These are phyloP conservation scores for Apis dorsata DNA, from an alignment of 1,140 invertebrate genomes.

Conservation along the genomic window DNA sequence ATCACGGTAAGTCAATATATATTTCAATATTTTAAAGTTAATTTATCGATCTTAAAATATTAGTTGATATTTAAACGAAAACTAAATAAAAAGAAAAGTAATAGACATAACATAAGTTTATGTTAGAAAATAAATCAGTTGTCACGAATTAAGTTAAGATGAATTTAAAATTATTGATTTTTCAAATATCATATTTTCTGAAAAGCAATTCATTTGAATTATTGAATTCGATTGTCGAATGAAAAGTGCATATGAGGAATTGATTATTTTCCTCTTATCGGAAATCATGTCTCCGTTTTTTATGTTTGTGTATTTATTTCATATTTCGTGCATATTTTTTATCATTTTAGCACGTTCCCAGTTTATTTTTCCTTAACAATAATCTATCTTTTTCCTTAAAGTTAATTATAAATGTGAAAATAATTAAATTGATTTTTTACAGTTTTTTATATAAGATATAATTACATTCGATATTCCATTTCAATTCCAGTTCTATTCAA, in stretches of 20 bases:
- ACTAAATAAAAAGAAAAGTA: background rate
- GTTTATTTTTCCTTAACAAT: background rate
- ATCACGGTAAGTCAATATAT: conserved; percentile 64
- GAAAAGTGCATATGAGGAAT: conserved; percentile 5
- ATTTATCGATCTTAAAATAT: background rate
- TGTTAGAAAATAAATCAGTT: background rate
- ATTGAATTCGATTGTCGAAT: conserved; percentile 37
- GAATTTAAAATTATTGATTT: conserved; percentile 10
- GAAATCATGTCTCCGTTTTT: background rate
- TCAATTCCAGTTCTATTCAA: no score
- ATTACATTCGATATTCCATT: no score
- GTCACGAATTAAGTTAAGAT: conserved; percentile 1
- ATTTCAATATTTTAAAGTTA: background rate
- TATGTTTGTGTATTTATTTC: background rate
- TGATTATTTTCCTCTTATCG: conserved; percentile 16
- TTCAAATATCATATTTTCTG: conserved; percentile 53
- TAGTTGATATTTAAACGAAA: background rate
- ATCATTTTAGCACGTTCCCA: background rate
- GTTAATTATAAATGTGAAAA: no score
- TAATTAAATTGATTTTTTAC: no score
- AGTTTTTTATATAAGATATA: no score
- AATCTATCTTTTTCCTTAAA: no score
- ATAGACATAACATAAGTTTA: background rate
- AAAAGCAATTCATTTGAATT: conserved; percentile 60
- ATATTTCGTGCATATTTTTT: background rate